Evolutionary conservation across 2,113 vertebrate genomes (phyloP).

Genomic region (Parotia lawesii): DNA sequence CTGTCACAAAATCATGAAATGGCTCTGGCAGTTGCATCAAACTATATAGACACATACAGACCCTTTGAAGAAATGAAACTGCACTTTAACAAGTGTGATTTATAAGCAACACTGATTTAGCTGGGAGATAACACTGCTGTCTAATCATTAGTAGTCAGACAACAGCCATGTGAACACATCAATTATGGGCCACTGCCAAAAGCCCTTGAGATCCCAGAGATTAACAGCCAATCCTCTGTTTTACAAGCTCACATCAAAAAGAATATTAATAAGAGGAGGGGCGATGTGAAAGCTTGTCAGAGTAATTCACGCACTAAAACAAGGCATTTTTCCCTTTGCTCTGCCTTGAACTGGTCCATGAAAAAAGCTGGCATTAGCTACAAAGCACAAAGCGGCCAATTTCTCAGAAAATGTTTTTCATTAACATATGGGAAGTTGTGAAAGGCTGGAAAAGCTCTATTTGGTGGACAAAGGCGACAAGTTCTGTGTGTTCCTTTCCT

Average conservation of each 20-base stretch:
- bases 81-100: constrained; percentile 78
- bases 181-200: constrained; percentile 84
- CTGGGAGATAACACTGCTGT: constrained; percentile 77
- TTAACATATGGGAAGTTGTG: constrained; percentile 72
- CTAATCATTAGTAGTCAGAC: constrained; percentile 82
- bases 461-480: constrained; percentile 48
- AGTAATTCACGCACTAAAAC: constrained; percentile 72
- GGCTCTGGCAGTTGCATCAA: constrained; percentile 64
- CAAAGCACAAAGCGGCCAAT: constrained; percentile 62
- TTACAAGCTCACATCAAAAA: constrained; percentile 83
- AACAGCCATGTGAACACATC: constrained; percentile 82
- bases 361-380: constrained; percentile 72
- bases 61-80: constrained; percentile 74
- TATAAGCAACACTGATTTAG: constrained; percentile 80
- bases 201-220: constrained; percentile 81
- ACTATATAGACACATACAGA: constrained; percentile 49
- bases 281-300: constrained; percentile 74
- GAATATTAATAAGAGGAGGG: constrained; percentile 84
- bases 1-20: constrained; percentile 64
- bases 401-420: constrained; percentile 74
- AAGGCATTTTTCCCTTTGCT: constrained; percentile 58
- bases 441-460: constrained; percentile 67
- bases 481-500: constrained; percentile 15
- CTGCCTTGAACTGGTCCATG: constrained; percentile 68
- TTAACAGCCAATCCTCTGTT: constrained; percentile 84